A percentile compares a stretch with the other conserved stretches of the same genome.
Conservation (phyloP, 2,113 vertebrate species). For the Nerophis ophidion region DNA sequence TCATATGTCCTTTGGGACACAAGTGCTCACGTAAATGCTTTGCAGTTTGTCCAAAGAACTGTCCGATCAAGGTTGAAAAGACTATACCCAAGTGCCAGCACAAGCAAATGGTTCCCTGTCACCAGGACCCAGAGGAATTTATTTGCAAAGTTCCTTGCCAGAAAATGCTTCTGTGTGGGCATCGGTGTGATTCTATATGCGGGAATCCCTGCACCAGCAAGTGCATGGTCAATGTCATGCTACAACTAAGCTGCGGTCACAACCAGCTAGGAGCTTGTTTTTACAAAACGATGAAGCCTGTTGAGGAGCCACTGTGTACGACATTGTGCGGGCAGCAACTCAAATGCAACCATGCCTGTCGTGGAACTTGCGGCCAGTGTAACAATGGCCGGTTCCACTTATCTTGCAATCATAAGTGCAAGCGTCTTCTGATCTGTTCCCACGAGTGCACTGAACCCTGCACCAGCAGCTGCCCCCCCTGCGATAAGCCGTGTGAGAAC, state of each 20-base stretch:
- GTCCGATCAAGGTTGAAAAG: constrained; percentile 75
- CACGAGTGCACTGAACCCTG: constrained; percentile 83
- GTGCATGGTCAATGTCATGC: constrained; percentile 65
- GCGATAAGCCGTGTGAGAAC: constrained; percentile 76
- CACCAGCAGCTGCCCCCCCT: constrained; percentile 77
- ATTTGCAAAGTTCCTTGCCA: constrained; percentile 74
- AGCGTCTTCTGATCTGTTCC: constrained; percentile 79
- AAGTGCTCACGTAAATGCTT: constrained; percentile 72
- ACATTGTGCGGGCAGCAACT: constrained; percentile 64
- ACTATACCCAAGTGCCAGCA: constrained; percentile 77
- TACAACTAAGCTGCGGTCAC: constrained; percentile 78
- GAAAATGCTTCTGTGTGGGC: constrained; percentile 75
- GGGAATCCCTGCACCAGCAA: constrained; percentile 66
- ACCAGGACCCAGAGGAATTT: constrained; percentile 62
- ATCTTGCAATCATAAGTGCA: constrained; percentile 69
- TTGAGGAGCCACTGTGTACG: constrained; percentile 46
- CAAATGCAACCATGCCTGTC: constrained; percentile 81
- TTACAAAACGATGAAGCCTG: constrained; percentile 9
- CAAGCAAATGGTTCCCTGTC: constrained; percentile 82
- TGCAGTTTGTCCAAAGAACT: constrained; percentile 68
- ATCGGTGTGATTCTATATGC: constrained; percentile 73
- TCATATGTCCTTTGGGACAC: constrained; percentile 78
- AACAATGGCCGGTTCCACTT: constrained; percentile 80
- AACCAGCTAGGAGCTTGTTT: constrained; percentile 69
- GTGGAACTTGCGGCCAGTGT: constrained; percentile 79